phyloP scores from a whole-genome alignment of 2,113 vertebrate genomes.

The Pungitius pungitius region DNA sequence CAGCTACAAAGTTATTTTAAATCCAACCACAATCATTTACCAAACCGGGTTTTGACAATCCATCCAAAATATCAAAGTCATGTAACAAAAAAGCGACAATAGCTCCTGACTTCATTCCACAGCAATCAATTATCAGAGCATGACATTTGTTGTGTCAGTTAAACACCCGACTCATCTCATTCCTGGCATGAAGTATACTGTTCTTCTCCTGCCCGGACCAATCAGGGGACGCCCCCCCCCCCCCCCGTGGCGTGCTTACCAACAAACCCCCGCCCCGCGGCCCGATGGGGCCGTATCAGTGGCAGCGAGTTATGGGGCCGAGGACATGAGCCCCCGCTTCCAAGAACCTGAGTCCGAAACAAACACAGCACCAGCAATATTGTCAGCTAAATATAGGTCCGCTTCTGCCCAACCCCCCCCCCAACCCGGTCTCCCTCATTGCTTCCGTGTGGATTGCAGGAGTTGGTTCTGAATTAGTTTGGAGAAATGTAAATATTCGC shows the following conservation, averaged over 20 bases:
- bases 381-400: slow-evolving; percentile 91
- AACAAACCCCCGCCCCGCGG: slow-evolving; percentile 77
- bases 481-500: slow-evolving; percentile 11
- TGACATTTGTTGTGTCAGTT: background rate
- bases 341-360: slow-evolving; percentile 85
- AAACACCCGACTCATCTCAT: slow-evolving; percentile 21
- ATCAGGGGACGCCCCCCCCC: slow-evolving; percentile 78
- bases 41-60: background rate
- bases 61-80: background rate
- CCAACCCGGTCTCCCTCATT: slow-evolving; percentile 24
- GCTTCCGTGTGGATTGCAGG: slow-evolving; percentile 19
- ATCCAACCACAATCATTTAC: no score
- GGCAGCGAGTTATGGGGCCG: slow-evolving; percentile 89
- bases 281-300: slow-evolving; percentile 90
- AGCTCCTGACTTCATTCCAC: background rate
- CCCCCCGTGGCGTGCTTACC: slow-evolving; percentile 77
- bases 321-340: slow-evolving; percentile 88
- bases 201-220: slow-evolving; percentile 27
- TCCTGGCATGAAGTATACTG: background rate
- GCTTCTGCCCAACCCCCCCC: slow-evolving; percentile 23
- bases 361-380: slow-evolving; percentile 89
- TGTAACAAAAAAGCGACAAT: background rate
- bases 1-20: no score
- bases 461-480: slow-evolving; percentile 36
- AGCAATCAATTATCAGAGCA: background rate